These are phyloP conservation scores for Heliconius hermathena DNA, from an alignment of 1,140 invertebrate genomes.

Conservation along the genomic window DNA sequence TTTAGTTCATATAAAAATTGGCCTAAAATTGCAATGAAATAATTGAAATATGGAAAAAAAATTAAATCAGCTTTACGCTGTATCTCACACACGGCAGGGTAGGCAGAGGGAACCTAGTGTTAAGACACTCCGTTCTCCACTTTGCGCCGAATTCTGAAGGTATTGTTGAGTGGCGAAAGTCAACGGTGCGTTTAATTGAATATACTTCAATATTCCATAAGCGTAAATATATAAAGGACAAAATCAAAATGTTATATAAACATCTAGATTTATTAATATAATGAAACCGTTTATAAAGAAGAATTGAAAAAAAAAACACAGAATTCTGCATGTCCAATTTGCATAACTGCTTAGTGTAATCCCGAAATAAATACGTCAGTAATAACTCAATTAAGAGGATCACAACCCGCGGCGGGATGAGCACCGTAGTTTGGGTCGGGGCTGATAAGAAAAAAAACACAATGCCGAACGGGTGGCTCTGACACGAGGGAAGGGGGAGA, in stretches of 20 bases:
- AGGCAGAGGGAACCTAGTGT: too few relatives aligned
- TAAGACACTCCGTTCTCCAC: too few relatives aligned
- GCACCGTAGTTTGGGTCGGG: constrained; percentile 32
- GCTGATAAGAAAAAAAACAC: constrained; percentile 58
- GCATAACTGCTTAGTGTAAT: constrained; percentile 47
- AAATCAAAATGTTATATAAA: too few relatives aligned
- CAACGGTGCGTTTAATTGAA: too few relatives aligned
- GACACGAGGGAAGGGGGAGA: constrained; percentile 47
- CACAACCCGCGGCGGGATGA: constrained; percentile 51
- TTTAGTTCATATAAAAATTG: not conserved
- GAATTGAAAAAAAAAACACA: not conserved
- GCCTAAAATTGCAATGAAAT: not conserved
- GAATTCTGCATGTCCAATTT: constrained; percentile 9
- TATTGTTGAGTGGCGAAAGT: too few relatives aligned
- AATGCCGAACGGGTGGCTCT: constrained; percentile 50
- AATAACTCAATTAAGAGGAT: constrained; percentile 77
- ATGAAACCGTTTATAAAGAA: too few relatives aligned
- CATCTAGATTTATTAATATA: too few relatives aligned
- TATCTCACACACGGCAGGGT: too few relatives aligned
- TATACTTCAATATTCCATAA: too few relatives aligned
- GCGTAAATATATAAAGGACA: too few relatives aligned
- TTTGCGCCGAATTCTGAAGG: too few relatives aligned
- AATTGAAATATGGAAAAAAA: not conserved
- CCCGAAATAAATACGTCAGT: constrained; percentile 61
- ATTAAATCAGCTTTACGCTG: too few relatives aligned